Percentiles rank a stretch among this genome's conserved stretches.
These are phyloP conservation scores for Oophaga sylvatica DNA, from an alignment of 2,797 vertebrate genomes.

Conservation along the genomic window DNA sequence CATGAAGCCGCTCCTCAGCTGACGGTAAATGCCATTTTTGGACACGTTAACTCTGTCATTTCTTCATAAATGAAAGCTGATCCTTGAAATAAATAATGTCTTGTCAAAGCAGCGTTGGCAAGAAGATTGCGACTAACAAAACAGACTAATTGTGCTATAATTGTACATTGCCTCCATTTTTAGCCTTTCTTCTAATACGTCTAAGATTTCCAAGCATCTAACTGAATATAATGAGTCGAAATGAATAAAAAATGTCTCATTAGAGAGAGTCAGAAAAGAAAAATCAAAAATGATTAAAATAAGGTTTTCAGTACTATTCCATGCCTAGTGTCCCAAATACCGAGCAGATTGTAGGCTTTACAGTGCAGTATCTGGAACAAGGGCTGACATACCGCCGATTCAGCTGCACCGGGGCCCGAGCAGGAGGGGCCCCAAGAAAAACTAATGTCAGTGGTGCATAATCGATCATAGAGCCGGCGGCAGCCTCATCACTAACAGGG, in stretches of 20 bases:
- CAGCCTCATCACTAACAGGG: too few species aligned
- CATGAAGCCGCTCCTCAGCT: background rate
- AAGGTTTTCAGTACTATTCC: background rate
- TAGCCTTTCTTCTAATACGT: constrained; percentile 17
- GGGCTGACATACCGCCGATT: too few species aligned
- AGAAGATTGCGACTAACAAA: constrained; percentile 34
- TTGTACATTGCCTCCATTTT: constrained; percentile 36
- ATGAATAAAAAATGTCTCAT: constrained; percentile 28
- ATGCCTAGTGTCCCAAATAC: background rate
- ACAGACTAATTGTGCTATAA: constrained; percentile 36
- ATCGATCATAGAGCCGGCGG: too few species aligned
- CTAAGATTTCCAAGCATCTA: constrained; percentile 20
- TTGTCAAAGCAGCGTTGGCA: background rate
- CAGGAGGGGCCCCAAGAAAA: too few species aligned
- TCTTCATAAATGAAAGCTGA: constrained; percentile 28
- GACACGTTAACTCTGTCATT: background rate
- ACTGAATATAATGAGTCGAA: constrained; percentile 34
- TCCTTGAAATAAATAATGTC: constrained; percentile 33
- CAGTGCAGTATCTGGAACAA: background rate
- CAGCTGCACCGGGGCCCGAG: too few species aligned
- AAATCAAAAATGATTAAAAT: background rate
- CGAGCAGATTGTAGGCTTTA: background rate
- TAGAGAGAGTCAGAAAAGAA: background rate
- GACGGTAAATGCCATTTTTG: background rate
- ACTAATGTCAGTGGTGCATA: too few species aligned